Conservation (phyloP, 2,888 invertebrate genomes). For the Helicoverpa assulta region DNA sequence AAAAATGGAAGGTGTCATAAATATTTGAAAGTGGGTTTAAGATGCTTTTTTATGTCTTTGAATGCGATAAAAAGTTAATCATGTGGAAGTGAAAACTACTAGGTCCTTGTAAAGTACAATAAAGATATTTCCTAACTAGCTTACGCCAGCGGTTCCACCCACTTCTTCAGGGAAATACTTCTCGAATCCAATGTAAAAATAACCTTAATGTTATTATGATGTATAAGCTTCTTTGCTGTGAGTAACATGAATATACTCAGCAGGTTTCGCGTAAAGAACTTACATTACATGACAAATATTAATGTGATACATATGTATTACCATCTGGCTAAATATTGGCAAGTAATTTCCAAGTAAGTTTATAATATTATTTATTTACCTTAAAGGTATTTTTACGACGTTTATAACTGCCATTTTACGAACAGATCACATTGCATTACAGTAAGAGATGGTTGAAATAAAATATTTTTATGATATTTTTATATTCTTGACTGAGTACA, state of each 20-base stretch:
- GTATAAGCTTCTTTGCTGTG: too few species aligned
- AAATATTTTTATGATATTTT: constrained; percentile 4
- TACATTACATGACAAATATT: too few species aligned
- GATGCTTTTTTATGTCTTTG: constrained; percentile 4
- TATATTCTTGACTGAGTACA: not conserved
- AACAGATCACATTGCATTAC: not conserved
- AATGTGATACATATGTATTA: too few species aligned
- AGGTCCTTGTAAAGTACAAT: too few species aligned
- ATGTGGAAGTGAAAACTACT: not conserved
- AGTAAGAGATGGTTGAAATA: not conserved
- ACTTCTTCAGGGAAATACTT: too few species aligned
- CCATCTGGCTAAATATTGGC: not conserved
- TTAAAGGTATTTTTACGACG: not conserved
- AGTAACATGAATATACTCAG: too few species aligned
- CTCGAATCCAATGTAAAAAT: too few species aligned
- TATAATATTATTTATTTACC: not conserved
- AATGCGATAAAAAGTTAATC: not conserved
- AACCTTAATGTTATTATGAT: too few species aligned
- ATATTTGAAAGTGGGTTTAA: constrained; percentile 10
- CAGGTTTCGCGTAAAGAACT: too few species aligned
- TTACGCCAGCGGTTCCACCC: too few species aligned
- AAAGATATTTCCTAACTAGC: too few species aligned
- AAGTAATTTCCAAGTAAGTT: not conserved
- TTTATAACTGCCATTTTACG: constrained; percentile 9
- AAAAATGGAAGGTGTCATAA: constrained; percentile 23